These are phyloP conservation scores for Varroa destructor DNA, from an alignment of 1,140 invertebrate genomes.

Conservation along the genomic window DNA sequence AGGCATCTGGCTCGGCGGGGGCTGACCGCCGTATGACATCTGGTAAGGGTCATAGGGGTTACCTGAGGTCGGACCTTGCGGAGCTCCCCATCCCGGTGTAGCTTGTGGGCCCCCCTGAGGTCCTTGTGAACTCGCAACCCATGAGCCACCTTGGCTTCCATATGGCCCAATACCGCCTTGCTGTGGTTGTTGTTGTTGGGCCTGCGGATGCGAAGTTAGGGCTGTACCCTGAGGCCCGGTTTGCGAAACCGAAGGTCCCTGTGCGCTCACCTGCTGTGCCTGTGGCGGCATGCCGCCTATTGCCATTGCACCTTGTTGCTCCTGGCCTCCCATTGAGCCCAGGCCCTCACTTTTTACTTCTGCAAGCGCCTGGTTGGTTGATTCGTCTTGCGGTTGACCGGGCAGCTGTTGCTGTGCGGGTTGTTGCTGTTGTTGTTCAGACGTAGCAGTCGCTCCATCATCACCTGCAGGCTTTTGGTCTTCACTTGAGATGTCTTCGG, in stretches of 20 bases:
- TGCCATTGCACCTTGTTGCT: constrained; percentile 26
- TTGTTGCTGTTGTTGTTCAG: too few relatives aligned
- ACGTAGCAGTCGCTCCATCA: not conserved
- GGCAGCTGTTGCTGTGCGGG: too few relatives aligned
- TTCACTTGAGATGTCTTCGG: constrained; percentile 6
- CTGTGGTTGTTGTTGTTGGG: constrained; percentile 14
- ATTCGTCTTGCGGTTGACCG: too few relatives aligned
- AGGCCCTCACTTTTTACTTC: too few relatives aligned
- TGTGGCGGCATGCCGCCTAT: constrained; percentile 1
- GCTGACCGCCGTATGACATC: constrained; percentile 16
- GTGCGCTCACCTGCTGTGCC: too few relatives aligned
- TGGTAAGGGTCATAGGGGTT: constrained; percentile 9
- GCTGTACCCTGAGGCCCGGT: constrained; percentile 15
- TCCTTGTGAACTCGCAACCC: not conserved
- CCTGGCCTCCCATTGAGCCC: not conserved
- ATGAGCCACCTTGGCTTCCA: not conserved
- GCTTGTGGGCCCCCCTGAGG: not conserved
- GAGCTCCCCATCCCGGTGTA: constrained; percentile 1
- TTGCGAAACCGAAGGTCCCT: not conserved
- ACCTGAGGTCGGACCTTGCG: not conserved
- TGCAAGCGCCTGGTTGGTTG: too few relatives aligned
- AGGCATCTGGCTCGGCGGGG: not conserved
- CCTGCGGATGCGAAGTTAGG: not conserved
- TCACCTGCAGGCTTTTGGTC: not conserved
- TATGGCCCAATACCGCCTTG: not conserved